These are phyloP conservation scores for Speoplatyrhinus poulsoni DNA, from an alignment of 2,113 vertebrate genomes.

Conservation along the genomic window DNA sequence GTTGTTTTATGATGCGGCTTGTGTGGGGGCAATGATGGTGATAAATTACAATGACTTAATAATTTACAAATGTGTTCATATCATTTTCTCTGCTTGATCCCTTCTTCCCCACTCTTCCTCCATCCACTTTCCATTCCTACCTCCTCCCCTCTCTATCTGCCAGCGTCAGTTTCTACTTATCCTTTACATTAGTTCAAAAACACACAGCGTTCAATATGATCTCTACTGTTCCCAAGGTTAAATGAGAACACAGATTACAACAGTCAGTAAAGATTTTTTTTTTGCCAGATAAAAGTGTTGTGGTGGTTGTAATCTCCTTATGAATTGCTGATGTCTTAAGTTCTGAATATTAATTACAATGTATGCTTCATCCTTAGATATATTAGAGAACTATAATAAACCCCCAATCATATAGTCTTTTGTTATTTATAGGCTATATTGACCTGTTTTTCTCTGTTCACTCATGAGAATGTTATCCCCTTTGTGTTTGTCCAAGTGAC, in stretches of 20 bases:
- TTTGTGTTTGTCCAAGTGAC: conserved; percentile 51
- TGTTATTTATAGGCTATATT: conserved; percentile 68
- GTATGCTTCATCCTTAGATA: conserved; percentile 19
- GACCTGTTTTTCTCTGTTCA: conserved; percentile 64
- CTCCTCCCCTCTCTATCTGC: neutral
- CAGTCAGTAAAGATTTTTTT: too few species aligned
- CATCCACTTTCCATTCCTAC: neutral
- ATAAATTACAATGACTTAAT: conserved; percentile 40
- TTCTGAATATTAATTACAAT: conserved; percentile 5
- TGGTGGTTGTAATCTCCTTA: too few species aligned
- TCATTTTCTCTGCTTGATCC: neutral
- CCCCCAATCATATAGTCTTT: conserved; percentile 47
- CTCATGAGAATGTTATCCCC: conserved; percentile 58
- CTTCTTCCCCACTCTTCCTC: conserved; percentile 7
- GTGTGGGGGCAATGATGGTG: conserved; percentile 11
- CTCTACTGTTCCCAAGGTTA: too few species aligned
- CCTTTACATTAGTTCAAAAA: neutral
- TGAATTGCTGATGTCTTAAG: neutral
- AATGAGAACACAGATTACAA: too few species aligned
- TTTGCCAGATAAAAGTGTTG: too few species aligned
- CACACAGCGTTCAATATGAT: neutral
- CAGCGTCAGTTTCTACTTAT: neutral
- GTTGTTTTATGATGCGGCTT: conserved; percentile 33
- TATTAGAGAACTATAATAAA: conserved; percentile 25
- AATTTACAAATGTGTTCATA: conserved; percentile 4